Evolutionary conservation across 2,888 invertebrate species (phyloP).

Genomic region (Pediacus dermestoides): DNA sequence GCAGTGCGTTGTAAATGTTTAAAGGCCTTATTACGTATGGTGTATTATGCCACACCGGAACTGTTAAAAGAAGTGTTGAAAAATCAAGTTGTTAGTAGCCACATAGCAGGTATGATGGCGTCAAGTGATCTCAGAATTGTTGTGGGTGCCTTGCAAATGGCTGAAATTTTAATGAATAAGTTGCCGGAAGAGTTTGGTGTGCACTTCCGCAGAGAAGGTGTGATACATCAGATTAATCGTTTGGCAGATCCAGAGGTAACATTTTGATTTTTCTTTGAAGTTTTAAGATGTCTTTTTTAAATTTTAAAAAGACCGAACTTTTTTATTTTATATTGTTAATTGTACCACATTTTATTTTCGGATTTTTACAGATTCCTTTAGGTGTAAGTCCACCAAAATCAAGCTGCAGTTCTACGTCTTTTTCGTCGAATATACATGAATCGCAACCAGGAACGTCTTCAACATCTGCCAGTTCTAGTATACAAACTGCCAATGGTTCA

Average conservation of each 20-base stretch:
- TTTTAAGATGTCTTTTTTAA: too few relatives aligned
- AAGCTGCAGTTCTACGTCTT: constrained; percentile 52
- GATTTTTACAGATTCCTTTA: constrained; percentile 35
- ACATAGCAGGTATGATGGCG: constrained; percentile 98
- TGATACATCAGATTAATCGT: constrained; percentile 81
- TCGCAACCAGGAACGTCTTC: constrained; percentile 48
- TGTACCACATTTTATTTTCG: not conserved
- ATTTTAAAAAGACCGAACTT: too few relatives aligned
- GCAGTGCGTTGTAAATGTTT: constrained; percentile 96
- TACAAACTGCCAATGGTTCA: constrained; percentile 45
- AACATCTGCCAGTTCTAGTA: constrained; percentile 30
- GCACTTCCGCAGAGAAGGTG: constrained; percentile 95
- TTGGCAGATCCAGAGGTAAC: constrained; percentile 68
- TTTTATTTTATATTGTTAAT: constrained; percentile 1
- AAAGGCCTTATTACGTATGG: constrained; percentile 92
- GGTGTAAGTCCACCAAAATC: constrained; percentile 58
- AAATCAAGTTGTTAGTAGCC: constrained; percentile 83
- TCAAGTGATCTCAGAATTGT: constrained; percentile 95
- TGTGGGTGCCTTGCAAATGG: constrained; percentile 95
- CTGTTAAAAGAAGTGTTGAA: constrained; percentile 73
- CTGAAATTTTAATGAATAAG: constrained; percentile 94
- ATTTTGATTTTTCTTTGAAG: too few relatives aligned
- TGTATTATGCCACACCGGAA: constrained; percentile 88
- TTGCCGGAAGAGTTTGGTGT: constrained; percentile 92
- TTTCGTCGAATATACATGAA: constrained; percentile 52